Conservation (phyloP, 1,140 invertebrate genomes). For the Dreissena polymorpha region DNA sequence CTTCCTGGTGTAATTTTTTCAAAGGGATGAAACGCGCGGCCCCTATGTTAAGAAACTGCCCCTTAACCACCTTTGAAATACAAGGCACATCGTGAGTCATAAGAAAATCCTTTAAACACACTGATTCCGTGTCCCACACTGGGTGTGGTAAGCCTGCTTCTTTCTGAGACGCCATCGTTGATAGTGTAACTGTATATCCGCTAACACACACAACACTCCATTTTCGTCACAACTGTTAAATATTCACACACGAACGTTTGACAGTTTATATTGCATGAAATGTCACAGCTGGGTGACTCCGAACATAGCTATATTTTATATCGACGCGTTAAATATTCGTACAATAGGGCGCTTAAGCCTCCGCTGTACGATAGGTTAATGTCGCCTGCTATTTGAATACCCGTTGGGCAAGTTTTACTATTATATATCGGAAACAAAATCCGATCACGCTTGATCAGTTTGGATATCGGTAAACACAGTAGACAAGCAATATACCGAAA, state of each 20-base stretch:
- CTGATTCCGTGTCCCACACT: constrained; percentile 90
- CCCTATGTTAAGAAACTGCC: constrained; percentile 93
- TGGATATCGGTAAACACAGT: not conserved
- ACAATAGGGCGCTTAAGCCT: not conserved
- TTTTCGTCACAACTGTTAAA: constrained; percentile 4
- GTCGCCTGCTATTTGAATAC: constrained; percentile 58
- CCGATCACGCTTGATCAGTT: constrained; percentile 45
- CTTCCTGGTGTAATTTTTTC: constrained; percentile 84
- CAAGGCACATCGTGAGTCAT: constrained; percentile 89
- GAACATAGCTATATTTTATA: not conserved
- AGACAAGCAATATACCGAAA: too few species aligned
- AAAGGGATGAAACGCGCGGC: constrained; percentile 88
- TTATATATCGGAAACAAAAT: constrained; percentile 34
- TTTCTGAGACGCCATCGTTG: constrained; percentile 33
- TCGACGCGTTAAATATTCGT: too few species aligned
- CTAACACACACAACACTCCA: not conserved
- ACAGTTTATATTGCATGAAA: constrained; percentile 28
- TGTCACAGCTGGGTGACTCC: constrained; percentile 46
- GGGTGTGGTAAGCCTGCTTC: constrained; percentile 60
- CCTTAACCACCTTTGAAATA: constrained; percentile 94
- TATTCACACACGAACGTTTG: constrained; percentile 27
- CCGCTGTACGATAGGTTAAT: constrained; percentile 15
- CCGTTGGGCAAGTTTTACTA: constrained; percentile 43
- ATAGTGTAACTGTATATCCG: too few species aligned
- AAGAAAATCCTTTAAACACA: constrained; percentile 89